Evolutionary conservation across 2,888 invertebrate genomes (phyloP).

Genomic region (Rotaria magnacalcarata): DNA sequence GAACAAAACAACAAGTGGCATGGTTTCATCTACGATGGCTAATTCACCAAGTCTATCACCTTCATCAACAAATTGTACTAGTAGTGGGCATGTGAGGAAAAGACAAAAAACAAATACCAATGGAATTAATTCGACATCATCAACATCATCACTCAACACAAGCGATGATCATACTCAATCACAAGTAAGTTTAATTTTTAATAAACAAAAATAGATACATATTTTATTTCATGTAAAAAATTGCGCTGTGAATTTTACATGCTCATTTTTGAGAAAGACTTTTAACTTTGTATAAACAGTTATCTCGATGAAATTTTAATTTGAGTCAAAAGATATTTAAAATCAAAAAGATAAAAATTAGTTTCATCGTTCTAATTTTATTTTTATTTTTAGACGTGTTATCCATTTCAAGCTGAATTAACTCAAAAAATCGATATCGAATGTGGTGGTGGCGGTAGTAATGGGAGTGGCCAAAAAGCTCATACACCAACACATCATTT

Average conservation of each 20-base stretch:
- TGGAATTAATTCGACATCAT: too few species aligned
- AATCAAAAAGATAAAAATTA: too few species aligned
- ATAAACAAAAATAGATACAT: too few species aligned
- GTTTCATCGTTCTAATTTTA: not conserved
- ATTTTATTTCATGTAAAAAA: not conserved
- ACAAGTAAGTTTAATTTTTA: too few species aligned
- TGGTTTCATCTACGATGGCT: not conserved
- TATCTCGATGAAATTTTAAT: too few species aligned
- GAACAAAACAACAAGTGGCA: not conserved
- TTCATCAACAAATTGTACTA: slow-evolving; percentile 6
- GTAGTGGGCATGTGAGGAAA: too few species aligned
- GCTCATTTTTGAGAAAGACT: not conserved
- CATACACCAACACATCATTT: slow-evolving; percentile 16
- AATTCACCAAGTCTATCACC: not conserved
- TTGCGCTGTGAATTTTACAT: not conserved
- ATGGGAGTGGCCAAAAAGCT: not conserved
- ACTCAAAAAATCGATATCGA: not conserved
- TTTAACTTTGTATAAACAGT: too few species aligned
- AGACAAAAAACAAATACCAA: too few species aligned
- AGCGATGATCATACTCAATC: too few species aligned
- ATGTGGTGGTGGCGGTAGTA: not conserved
- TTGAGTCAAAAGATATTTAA: too few species aligned
- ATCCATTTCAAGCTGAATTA: slow-evolving; percentile 29
- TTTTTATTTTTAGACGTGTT: not conserved
- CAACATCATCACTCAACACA: too few species aligned